Evolutionary conservation across 37 sponge, comb jelly and placozoan species (phyloP).

Genomic region (Cliona cf. orientalis): DNA sequence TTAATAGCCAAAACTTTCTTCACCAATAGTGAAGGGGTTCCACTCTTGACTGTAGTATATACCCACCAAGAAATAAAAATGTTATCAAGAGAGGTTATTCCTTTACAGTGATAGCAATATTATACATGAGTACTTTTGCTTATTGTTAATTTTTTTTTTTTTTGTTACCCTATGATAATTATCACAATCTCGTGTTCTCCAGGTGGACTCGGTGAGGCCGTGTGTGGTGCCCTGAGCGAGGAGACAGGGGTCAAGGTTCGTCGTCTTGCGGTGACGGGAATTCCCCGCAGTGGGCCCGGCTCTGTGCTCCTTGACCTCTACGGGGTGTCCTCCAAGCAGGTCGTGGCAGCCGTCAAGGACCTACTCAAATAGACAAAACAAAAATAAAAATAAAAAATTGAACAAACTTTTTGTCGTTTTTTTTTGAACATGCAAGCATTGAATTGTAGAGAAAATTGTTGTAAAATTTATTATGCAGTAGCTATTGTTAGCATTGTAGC

Average conservation of each 20-base stretch:
- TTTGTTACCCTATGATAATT: not conserved
- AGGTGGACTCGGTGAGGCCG: constrained; percentile 99
- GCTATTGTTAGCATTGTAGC: no score
- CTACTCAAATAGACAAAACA: constrained; percentile 9
- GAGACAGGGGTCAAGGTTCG: constrained; percentile 63
- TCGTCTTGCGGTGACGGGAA: constrained; percentile 87
- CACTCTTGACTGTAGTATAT: no score
- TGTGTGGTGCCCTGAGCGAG: constrained; percentile 84
- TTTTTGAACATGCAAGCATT: no score
- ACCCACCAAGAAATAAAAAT: no score
- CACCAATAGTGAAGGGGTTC: no score
- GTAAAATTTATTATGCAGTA: no score
- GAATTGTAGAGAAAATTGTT: no score
- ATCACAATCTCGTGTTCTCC: not conserved
- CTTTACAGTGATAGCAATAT: no score
- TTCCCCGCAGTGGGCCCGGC: constrained; percentile 92
- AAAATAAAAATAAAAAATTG: no score
- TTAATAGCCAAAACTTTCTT: no score
- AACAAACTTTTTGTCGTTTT: no score
- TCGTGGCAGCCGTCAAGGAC: constrained; percentile 84
- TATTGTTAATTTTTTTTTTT: not conserved
- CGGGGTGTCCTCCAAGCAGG: constrained; percentile 75
- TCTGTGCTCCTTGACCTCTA: constrained; percentile 83
- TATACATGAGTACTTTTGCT: not conserved
- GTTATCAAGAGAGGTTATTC: no score